These are phyloP conservation scores for Gambusia holbrooki DNA, from an alignment of 2,113 vertebrate species.

Conservation along the genomic window DNA sequence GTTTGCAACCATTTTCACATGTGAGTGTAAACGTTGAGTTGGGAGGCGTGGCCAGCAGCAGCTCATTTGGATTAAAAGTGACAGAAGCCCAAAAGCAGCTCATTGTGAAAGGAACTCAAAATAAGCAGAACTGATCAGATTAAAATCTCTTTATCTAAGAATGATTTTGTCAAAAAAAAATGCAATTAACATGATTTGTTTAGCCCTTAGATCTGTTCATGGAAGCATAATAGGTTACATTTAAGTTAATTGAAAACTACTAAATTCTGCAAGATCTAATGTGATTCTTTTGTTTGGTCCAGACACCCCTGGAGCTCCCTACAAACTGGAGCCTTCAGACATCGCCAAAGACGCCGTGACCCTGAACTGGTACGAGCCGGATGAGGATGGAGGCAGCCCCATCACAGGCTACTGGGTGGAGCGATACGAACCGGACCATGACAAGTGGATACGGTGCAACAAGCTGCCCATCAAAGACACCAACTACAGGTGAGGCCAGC, in stretches of 20 bases:
- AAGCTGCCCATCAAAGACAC: slow-evolving; percentile 94
- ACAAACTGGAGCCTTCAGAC: slow-evolving; percentile 88
- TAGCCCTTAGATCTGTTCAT: too few species aligned
- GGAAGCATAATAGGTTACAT: too few species aligned
- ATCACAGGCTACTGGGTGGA: slow-evolving; percentile 99
- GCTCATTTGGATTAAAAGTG: too few species aligned
- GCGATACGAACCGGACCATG: slow-evolving; percentile 90
- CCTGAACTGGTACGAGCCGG: slow-evolving; percentile 94
- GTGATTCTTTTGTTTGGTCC: background rate
- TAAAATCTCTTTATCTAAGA: too few species aligned
- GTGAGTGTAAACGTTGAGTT: too few species aligned
- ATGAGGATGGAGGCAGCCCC: slow-evolving; percentile 97
- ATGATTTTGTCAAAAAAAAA: too few species aligned
- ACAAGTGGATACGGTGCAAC: slow-evolving; percentile 96
- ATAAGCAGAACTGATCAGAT: too few species aligned
- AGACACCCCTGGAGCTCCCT: slow-evolving; percentile 95
- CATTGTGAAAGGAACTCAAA: too few species aligned
- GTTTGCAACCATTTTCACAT: too few species aligned
- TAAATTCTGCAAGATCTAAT: background rate
- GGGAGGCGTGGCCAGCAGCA: too few species aligned
- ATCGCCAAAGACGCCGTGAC: slow-evolving; percentile 93
- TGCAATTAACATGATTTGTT: too few species aligned
- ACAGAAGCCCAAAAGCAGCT: too few species aligned
- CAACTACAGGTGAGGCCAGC: slow-evolving; percentile 85
- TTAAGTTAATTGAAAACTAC: background rate